Evolutionary conservation across 2,797 vertebrate species (phyloP), one percentile per base, ranked within the genome.

Genomic region (Phrynocephalus vlangalii): DNA sequence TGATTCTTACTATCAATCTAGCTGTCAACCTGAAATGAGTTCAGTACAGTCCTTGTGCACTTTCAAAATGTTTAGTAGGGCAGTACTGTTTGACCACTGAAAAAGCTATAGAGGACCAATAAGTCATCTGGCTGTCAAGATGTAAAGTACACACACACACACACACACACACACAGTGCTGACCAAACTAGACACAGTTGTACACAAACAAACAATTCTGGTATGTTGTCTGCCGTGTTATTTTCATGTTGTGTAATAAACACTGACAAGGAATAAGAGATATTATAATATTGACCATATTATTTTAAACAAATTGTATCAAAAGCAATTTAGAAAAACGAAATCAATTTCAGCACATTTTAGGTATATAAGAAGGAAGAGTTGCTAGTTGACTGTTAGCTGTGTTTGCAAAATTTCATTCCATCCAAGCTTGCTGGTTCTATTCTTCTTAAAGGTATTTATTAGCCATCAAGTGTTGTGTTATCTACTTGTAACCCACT

Each of bases 81-180:
- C 85, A 91, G 68, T 15, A 60, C 24, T 72, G 6, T 67, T n/a
- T 79, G 77, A 92, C 91, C 88, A 90, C 95, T 91, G 86, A 86
- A 93, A 90, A 94, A 92, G 92, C 1, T 82, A 68, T 5, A 38
- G 82, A 87, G 87, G 89, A 60, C 44, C 77, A 93, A 66, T 50
- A 89, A 92, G 84, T 5, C 75, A 93, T 88, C 78, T 63, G 68
- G 87, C 86, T 86, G 82, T 68, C 85, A 89, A 88, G 66, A 78
- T 81, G 77, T 85, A 66, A 60, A 91, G 38, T 33, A 33, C 33
- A 33, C 33, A 33, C 33, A 33, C 33, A 33, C 33, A 33, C 33
- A 33, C 38, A 44, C 38, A 44, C 38, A 44, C 38, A 44, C 38
- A 44, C 38, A 44, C 38, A 5, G 38, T 44, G 38, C 3, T 44